Evolutionary conservation across 2,888 invertebrate species (phyloP), one percentile per base, ranked within the genome.

Genomic region (Agrochola lota): DNA sequence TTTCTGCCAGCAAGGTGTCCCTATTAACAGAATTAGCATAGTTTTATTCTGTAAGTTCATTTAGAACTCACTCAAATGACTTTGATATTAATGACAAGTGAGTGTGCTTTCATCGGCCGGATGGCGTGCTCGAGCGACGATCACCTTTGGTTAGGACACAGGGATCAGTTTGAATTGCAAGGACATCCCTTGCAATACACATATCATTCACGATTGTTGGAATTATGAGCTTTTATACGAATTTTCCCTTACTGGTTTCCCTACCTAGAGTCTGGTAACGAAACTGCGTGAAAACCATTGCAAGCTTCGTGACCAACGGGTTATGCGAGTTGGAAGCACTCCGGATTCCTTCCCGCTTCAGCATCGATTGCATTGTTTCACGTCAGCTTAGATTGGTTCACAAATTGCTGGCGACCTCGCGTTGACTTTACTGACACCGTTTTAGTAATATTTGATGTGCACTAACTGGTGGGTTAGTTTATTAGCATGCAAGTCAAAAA

Each of bases 281-380:
- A 30, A 35, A 57, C 17, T 17, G 1, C 0, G 4, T 4, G 23
- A 30, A 55, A 55, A 9, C 12, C 2, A 30, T 75, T 43, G 0
- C 23, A 43, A 57, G 1, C 8, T 46, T 20, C 12, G 12, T 3
- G 3, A 23, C 17, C 26, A 20, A 67, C 26, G 57, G n/a, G 64
- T 11, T n/a, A n/a, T 64, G 20, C 79, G 74, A 84, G 70, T 55
- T 52, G 57, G 80, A 74, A 85, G 12, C n/a, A 0, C 0, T 11
- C 83, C 78, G 71, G 80, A 88, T 86, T 86, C 89, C 88, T 40
- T n/a, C 69, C 59, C 83, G 79, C 81, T 80, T 69, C 74, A 69
- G 74, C 80, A 79, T 85, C 85, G 88, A 85, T 87, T 85, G 88
- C 91, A 92, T 92, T 91, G 92, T 91, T 91, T 86, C 91, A 86